These are phyloP conservation scores for Cylindroiulus punctatus DNA, from an alignment of 2,888 invertebrate genomes.

Conservation along the genomic window DNA sequence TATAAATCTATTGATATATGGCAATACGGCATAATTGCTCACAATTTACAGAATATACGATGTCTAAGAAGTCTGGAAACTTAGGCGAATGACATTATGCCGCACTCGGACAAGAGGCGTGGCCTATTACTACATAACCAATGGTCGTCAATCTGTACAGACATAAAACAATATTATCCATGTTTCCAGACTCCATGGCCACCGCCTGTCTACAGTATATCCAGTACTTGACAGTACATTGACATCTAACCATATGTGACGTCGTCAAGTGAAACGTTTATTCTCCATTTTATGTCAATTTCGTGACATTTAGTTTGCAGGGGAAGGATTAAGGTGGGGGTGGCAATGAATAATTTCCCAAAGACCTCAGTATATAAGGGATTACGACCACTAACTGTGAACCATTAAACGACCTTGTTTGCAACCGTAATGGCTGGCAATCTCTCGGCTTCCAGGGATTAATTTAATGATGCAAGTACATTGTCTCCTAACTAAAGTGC, in stretches of 20 bases:
- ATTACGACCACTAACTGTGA: slow-evolving; percentile 45
- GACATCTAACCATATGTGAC: background rate
- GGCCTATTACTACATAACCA: too few species aligned
- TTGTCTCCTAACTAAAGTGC: slow-evolving; percentile 35
- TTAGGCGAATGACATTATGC: too few species aligned
- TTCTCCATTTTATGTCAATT: background rate
- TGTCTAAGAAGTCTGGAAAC: too few species aligned
- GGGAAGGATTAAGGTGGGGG: background rate
- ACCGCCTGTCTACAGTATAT: background rate
- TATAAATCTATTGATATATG: too few species aligned
- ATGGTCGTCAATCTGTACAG: too few species aligned
- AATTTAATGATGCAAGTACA: slow-evolving; percentile 44
- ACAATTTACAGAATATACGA: too few species aligned
- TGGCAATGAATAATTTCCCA: background rate
- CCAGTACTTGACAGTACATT: background rate
- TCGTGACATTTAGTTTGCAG: slow-evolving; percentile 2
- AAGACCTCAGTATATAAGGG: background rate
- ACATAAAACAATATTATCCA: too few species aligned
- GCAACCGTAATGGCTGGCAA: slow-evolving; percentile 39
- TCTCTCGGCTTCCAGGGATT: slow-evolving; percentile 44
- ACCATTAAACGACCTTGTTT: slow-evolving; percentile 47
- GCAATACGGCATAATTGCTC: too few species aligned
- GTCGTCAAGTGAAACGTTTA: background rate
- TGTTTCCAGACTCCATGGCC: too few species aligned
- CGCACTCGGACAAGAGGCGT: too few species aligned